phyloP scores from a whole-genome alignment of 2,113 vertebrate genomes.

The Halichoerus grypus region DNA sequence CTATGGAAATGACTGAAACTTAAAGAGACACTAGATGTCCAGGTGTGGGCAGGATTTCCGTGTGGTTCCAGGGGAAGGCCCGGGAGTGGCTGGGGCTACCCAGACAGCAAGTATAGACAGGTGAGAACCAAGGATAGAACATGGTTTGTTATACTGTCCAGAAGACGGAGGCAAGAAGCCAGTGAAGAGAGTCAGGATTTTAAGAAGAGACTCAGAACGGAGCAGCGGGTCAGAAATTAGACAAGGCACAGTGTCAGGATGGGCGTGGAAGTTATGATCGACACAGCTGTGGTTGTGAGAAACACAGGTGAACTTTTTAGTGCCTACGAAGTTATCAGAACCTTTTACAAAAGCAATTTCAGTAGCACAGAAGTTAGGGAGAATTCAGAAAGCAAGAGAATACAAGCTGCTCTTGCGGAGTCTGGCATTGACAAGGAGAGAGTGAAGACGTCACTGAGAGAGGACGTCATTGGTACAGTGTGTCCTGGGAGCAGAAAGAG shows the following conservation, averaged over 20 bases:
- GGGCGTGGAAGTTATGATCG: not conserved
- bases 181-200: not conserved
- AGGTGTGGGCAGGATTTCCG: fast-evolving
- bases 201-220: not conserved
- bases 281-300: not conserved
- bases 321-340: not conserved
- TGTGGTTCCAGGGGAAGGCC: too few relatives aligned
- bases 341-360: not conserved
- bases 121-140: not conserved
- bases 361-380: not conserved
- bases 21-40: not conserved
- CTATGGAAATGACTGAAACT: not conserved
- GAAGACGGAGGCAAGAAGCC: not conserved
- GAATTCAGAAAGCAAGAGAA: not conserved
- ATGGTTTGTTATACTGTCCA: not conserved
- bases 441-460: not conserved
- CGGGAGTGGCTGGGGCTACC: not conserved
- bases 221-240: not conserved
- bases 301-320: not conserved
- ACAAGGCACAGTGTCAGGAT: not conserved
- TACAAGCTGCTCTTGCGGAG: not conserved
- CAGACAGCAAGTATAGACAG: not conserved
- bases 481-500: not conserved
- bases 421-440: not conserved
- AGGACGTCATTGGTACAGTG: fast-evolving